These are phyloP conservation scores for Luscinia megarhynchos DNA, from an alignment of 2,797 vertebrate species.

Conservation along the genomic window DNA sequence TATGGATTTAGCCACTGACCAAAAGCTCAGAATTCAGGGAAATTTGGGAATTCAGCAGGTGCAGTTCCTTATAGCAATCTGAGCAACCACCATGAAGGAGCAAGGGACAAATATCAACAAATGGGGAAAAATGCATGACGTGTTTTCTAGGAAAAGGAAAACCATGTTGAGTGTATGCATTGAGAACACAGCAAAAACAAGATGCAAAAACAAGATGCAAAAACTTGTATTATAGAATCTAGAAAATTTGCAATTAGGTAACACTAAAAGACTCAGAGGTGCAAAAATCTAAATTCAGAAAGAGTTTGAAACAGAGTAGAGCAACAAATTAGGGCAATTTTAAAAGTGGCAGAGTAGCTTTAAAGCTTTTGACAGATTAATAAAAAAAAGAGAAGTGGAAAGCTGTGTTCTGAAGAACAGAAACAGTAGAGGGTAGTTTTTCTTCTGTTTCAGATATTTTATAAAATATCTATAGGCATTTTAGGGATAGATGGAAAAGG, in stretches of 20 bases:
- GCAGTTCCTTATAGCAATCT: neutral
- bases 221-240: neutral
- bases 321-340: neutral
- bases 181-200: neutral
- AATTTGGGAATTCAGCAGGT: neutral
- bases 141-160: neutral
- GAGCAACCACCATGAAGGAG: neutral
- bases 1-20: neutral
- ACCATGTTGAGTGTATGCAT: neutral
- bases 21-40: neutral
- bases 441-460: neutral
- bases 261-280: neutral
- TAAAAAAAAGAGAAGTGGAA: fast-evolving
- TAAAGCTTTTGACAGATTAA: neutral
- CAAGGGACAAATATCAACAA: neutral
- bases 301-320: neutral
- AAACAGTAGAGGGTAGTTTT: neutral
- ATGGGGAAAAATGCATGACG: neutral
- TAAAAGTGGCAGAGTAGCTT: neutral
- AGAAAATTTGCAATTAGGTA: neutral
- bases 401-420: neutral
- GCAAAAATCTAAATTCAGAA: neutral
- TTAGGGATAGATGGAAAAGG: neutral
- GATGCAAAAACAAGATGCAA: neutral
- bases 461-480: neutral